A percentile compares a stretch with the other conserved stretches of the same genome.
These are phyloP conservation scores for Poeciliopsis retropinna DNA, from an alignment of 2,113 vertebrate species.

Conservation along the genomic window DNA sequence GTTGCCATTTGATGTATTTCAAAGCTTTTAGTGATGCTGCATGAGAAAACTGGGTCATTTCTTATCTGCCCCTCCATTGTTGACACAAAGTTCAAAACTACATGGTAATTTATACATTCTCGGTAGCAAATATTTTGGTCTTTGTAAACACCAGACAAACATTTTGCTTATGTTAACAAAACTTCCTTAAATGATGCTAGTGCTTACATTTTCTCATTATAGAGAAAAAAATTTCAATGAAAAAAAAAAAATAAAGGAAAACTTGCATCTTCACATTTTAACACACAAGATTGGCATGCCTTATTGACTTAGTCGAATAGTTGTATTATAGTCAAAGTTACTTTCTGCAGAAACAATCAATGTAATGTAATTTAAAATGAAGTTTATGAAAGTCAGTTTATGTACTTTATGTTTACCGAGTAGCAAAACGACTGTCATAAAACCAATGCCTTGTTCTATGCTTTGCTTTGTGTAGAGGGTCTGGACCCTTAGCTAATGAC, in stretches of 20 bases:
- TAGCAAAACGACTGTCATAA: too few species aligned
- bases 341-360: too few species aligned
- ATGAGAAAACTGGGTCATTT: conserved; percentile 6
- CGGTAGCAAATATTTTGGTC: neutral
- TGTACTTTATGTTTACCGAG: neutral
- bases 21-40: conserved; percentile 10
- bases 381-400: too few species aligned
- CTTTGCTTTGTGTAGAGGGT: too few species aligned
- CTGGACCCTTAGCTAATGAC: too few species aligned
- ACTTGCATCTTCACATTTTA: neutral
- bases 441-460: too few species aligned
- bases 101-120: conserved; percentile 7
- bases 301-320: neutral
- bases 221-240: neutral
- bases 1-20: conserved; percentile 34
- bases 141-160: conserved; percentile 11
- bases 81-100: conserved; percentile 4
- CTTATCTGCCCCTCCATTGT: conserved; percentile 4
- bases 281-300: neutral
- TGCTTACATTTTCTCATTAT: neutral
- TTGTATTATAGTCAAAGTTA: neutral
- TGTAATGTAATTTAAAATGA: too few species aligned
- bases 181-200: neutral
- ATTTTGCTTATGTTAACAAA: neutral
- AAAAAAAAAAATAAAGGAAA: neutral